Conservation (phyloP, 2,113 vertebrate species). For the Epinephelus lanceolatus region DNA sequence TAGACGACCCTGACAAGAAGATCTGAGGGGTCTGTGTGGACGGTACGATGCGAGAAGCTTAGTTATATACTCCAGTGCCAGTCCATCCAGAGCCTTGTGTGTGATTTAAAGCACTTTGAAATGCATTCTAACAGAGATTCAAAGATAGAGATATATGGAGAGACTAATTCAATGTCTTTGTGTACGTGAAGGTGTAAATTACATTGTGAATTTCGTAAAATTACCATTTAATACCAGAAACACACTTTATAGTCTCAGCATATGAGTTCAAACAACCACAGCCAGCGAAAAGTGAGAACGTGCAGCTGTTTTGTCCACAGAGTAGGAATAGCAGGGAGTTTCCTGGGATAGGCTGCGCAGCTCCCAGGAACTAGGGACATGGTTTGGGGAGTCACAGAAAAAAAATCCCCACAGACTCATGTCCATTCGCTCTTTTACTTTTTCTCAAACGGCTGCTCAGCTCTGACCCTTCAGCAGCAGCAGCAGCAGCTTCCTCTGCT, state of each 20-base stretch:
- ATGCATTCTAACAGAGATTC: too few relatives aligned
- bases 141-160: too few relatives aligned
- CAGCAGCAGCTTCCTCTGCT: conserved; percentile 72
- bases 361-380: conserved; percentile 67
- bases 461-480: conserved; percentile 59
- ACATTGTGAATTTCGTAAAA: fast-evolving
- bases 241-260: too few relatives aligned
- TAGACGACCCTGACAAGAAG: too few relatives aligned
- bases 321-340: conserved; percentile 74
- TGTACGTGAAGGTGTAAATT: neutral
- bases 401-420: conserved; percentile 68
- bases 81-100: too few relatives aligned
- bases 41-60: too few relatives aligned
- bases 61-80: too few relatives aligned
- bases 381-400: conserved; percentile 49
- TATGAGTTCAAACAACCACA: conserved; percentile 49
- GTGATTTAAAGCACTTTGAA: too few relatives aligned
- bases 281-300: conserved; percentile 68
- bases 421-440: conserved; percentile 22
- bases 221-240: neutral
- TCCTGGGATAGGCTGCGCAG: conserved; percentile 66
- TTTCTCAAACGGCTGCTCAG: conserved; percentile 57
- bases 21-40: too few relatives aligned
- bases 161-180: too few relatives aligned
- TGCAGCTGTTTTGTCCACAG: conserved; percentile 73